A percentile compares a stretch with the other conserved stretches of the same genome.
Evolutionary conservation across 2,113 vertebrate genomes (phyloP).

Genomic region (Galbula dea): DNA sequence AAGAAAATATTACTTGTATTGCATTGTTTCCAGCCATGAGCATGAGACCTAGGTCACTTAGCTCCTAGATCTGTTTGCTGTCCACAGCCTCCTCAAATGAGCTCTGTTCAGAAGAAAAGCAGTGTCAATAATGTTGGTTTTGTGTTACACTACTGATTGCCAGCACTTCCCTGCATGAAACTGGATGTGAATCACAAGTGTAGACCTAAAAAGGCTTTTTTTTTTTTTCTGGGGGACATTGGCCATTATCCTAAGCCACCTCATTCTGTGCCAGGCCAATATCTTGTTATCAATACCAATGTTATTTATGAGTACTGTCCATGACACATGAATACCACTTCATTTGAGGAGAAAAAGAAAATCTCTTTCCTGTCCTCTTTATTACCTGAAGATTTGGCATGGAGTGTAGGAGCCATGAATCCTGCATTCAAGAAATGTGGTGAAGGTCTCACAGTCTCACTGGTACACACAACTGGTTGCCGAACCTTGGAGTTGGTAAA

Average conservation of each 20-base stretch:
- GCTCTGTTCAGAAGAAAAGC: neutral
- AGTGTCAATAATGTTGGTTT: neutral
- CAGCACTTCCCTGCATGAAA: neutral
- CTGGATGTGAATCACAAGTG: neutral
- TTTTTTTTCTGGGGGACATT: too few species aligned
- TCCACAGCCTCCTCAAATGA: neutral
- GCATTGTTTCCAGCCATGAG: neutral
- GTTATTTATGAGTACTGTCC: neutral
- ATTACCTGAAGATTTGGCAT: conserved; percentile 23
- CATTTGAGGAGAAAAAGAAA: neutral
- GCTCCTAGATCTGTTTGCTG: neutral
- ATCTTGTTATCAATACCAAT: neutral
- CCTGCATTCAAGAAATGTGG: neutral
- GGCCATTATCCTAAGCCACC: neutral
- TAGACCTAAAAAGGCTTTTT: neutral
- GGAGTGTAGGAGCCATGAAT: neutral
- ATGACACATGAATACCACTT: neutral
- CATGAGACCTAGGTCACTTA: neutral
- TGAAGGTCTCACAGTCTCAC: neutral
- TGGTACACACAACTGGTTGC: conserved; percentile 51
- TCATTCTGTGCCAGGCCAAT: neutral
- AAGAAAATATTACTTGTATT: neutral
- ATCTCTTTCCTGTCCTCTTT: neutral
- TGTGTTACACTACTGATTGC: accelerated
- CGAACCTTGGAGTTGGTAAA: conserved; percentile 61